Base-by-base conservation (phyloP, 1,140 invertebrate genomes). In the Condylostylus longicornis region DNA sequence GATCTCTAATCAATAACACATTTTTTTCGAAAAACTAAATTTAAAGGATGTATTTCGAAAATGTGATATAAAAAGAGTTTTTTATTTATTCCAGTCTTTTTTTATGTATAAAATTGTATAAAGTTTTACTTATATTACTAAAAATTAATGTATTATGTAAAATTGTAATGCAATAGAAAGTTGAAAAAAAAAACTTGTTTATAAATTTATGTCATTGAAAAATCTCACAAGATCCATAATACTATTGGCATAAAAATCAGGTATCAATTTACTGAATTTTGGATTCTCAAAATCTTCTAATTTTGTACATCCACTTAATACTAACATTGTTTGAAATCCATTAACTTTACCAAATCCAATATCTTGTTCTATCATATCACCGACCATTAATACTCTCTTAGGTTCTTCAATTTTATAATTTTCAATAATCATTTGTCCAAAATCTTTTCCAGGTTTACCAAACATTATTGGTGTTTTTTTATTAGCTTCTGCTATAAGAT, bases 311-410 rank as follows among this genome's bases (percentile, higher is more conserved):
- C 65, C 67, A 22, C 63, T 67, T 15, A 69, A 50, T 0, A 72
- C 64, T 6, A 70, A 47, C 17, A 72, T 42, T 0, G 68, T 70
- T 42, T 67, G 59, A 41, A 73, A 74, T 7, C 68, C 68, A 3
- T 58, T 63, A 3, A 57, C 41, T 4, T 53, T 60, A 0, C 65
- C 72, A 17, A 75, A 67, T 21, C 55, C 61, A 7, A 75, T 58
- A 36, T 75, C 71, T 45, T 68, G 61, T 13, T 66, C 58, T n/a
- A 70, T 66, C 71, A 70, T 68, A 31, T 75, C 72, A 8, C 72
- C 72, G 37, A 75, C 65, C 45, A 75, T 72, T 1, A 75, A 54
- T n/a, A 69, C 69, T 41, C 67, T 62, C n/a, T 50, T 51, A 2
- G 68, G 59, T 33, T 68, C 48, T 0, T 44, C 54, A 8, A 73